Base-by-base conservation (phyloP, 2,113 vertebrate genomes). In the Jacana jacana region DNA sequence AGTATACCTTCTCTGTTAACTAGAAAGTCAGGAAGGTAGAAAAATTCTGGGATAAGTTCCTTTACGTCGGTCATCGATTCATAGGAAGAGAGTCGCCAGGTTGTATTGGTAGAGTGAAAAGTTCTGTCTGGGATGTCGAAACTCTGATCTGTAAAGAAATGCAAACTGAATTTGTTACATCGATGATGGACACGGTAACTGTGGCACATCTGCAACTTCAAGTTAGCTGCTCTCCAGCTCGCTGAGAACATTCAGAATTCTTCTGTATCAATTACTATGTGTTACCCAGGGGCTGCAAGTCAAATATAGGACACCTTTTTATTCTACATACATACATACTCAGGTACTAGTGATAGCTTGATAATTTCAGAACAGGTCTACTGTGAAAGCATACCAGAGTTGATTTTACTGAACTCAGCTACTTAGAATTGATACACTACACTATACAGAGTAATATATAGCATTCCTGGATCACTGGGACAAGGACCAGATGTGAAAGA, bases 101-200 rank as follows among this genome's bases (percentile, higher is more conserved):
- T 99, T 89, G 99, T 99, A 94, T 99, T 99, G 98, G 99, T 99
- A 63, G 99, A 99, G 97, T 99, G 99, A 97, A 99, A 99, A 24
- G 99, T 99, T 97, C 99, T 99, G 98, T 99, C 99, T 66, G 99
- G 99, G 95, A 99, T 99, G 98, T 99, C 99, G 98, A 99, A 99
- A 98, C 99, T 99, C 97, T 99, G 99, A 98, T 99, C 99, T 99
- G 97, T 77, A 95, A 97, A 96, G 92, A 95, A 95, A 98, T 70
- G 91, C 94, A 97, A 97, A 96, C 81, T 65, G 85, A 81, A 24
- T 48, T 69, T 81, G 64, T 96, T 93, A 94, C 33, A 94, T 6
- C 22, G 0, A 76, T 39, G 86, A 70, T 77, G 42, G 71, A 63
- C 51, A 70, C 0, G 1, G 1, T 42, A 85, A 48, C 30, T 78